A percentile compares a stretch with the other conserved stretches of the same genome.
Conservation (phyloP, 2,888 invertebrate species). For the Microplitis manilae region DNA sequence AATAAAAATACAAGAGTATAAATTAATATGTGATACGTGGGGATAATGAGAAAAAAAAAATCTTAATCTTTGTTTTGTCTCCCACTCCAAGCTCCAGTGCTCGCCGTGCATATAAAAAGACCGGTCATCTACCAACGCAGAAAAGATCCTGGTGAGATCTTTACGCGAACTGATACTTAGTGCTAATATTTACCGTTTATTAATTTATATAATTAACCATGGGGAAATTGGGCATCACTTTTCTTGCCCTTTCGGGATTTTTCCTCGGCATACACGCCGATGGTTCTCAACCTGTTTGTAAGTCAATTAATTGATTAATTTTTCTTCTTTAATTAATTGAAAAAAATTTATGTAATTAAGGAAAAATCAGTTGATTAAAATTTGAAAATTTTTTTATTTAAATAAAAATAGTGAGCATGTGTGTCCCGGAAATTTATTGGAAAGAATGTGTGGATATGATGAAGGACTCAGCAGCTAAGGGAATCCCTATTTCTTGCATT, state of each 20-base stretch:
- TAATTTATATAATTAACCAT: not conserved
- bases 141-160: not conserved
- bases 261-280: not conserved
- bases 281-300: not conserved
- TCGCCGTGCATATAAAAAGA: not conserved
- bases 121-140: not conserved
- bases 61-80: not conserved
- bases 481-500: conserved; percentile 77
- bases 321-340: not conserved
- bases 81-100: not conserved
- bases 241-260: not conserved
- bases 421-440: conserved; percentile 79
- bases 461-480: conserved; percentile 75
- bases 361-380: too few relatives aligned
- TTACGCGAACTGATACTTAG: not conserved
- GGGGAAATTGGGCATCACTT: not conserved
- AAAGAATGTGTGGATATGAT: conserved; percentile 80
- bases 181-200: not conserved
- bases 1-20: not conserved
- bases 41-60: not conserved
- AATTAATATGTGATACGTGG: not conserved
- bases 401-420: conserved; percentile 79
- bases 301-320: not conserved
- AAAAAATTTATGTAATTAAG: not conserved
- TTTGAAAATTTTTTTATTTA: not conserved